Base-by-base conservation (phyloP, 2,113 vertebrate species). In the Pionites leucogaster region DNA sequence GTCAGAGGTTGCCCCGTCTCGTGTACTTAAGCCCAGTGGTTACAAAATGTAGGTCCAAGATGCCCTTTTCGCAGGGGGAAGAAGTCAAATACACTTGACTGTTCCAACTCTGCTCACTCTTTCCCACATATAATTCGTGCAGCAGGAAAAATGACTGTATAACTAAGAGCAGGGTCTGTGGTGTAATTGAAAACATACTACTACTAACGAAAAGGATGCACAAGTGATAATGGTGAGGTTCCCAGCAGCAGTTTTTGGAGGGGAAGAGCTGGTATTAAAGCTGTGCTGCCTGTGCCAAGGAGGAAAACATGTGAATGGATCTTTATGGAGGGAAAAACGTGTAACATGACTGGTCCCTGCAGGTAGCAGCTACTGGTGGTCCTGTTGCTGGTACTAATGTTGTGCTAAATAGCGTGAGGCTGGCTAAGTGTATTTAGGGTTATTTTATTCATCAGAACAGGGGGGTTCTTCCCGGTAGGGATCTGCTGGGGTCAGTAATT, bases 31-130 rank as follows among this genome's bases (percentile, higher is more conserved):
- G 83, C 76, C 85, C 93, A 77, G 9, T 24, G 17, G 82, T 75
- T 87, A 92, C 86, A 84, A 71, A 59, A 87, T 70, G 84, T 78
- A 88, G 84, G 91, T 78, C 90, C 83, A 37, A 90, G 76, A 91
- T 62, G 71, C 65, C 52, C 67, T 79, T 91, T 92, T 80, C 0
- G 19, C 44, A 44, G 84, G 35, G 42, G 37, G 31, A 16, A 28
- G 24, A 44, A 92, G 86, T 96, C 92, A 95, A 92, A 96, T 62
- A 81, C 37, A 59, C 72, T 88, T 93, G 91, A 86, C 71, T 50
- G 68, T 78, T 96, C 78, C 33, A 59, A 33, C 33, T 64, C 49
- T 75, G 31, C 87, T 95, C 42, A 1, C 63, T 49, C 46, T 81
- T 82, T 90, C 77, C 88, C 74, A 88, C 82, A 22, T 44, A 49